Conservation (phyloP, 30 jellyfish, hydroid and myxozoan species). For the Chrysaora quinquecirrha region DNA sequence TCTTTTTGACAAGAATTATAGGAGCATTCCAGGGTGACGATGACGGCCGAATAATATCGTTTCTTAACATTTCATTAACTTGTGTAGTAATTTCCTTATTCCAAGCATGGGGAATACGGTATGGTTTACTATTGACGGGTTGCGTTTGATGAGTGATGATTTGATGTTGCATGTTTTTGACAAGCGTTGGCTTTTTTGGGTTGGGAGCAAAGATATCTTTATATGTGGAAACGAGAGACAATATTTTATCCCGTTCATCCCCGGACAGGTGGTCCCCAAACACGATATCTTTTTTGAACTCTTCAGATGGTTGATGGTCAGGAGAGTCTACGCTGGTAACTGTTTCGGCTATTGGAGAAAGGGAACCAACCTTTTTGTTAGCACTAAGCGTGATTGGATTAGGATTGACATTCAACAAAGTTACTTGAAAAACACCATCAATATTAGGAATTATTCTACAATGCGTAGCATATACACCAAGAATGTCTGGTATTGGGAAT, state of each 20-base stretch:
- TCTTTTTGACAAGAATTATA: not conserved
- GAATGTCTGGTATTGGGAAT: not conserved
- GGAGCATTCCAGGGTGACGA: conserved; percentile 8
- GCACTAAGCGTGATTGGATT: conserved; percentile 9
- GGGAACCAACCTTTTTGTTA: not conserved
- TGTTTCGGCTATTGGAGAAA: not conserved
- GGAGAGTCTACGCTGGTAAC: not conserved
- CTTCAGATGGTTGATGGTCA: too few species aligned
- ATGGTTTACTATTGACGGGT: conserved; percentile 17
- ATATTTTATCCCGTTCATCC: not conserved
- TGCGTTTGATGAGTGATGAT: conserved; percentile 15
- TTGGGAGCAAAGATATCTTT: conserved; percentile 32
- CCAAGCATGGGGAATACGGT: conserved; percentile 40
- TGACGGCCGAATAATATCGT: conserved; percentile 31
- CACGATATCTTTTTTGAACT: too few species aligned
- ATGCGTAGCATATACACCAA: conserved; percentile 32
- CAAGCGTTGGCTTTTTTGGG: conserved; percentile 42
- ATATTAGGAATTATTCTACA: conserved; percentile 18
- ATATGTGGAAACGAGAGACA: not conserved
- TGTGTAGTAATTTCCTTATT: conserved; percentile 8
- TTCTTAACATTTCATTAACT: conserved; percentile 13
- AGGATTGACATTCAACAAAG: not conserved
- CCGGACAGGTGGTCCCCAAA: not conserved
- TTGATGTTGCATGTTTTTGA: conserved; percentile 17
- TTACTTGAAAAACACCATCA: conserved; percentile 19